Base-by-base conservation (phyloP, 2,113 vertebrate species). In the Rhegmatorhina hoffmannsi region DNA sequence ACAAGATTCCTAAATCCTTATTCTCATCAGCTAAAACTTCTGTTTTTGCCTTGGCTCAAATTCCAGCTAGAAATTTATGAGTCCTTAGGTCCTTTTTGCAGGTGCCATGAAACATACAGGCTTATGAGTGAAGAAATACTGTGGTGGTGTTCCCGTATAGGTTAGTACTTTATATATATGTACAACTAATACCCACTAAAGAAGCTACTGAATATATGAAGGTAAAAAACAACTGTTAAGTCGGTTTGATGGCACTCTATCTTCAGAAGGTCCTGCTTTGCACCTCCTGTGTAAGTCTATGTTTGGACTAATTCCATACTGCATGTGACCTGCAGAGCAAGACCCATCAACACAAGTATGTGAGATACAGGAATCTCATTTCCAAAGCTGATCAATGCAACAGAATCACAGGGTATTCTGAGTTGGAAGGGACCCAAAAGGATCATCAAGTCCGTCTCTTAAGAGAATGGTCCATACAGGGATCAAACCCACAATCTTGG, bases 11-110 rank as follows among this genome's bases (percentile, higher is more conserved):
- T 92, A 92, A 92, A 92, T 93, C 69, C 64, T 89, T 77, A 40
- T 70, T 92, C 72, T 87, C 66, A 92, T 70, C 64, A 92, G 34
- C 69, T 92, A 83, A 90, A 20, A 36, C 72, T 83, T 66, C 74
- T 89, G 70, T 16, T 94, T 94, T 80, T 92, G 33, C 23, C 38
- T 87, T 95, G 87, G 73, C 73, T 92, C 38, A 74, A 89, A 74
- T 87, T 60, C 64, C 50, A 87, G 55, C 34, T 68, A 78, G 60
- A 78, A 95, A 92, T 50, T 13, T 70, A 84, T 67, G 69, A 84
- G 31, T 74, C 46, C 1, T 3, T 43, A 55, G 47, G 20, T 63
- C 81, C n/a, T 84, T 84, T 66, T 21, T 81, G 69, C 60, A 55
- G 38, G 20, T 70, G 13, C 38, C 43, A 38, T 84, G 77, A 87